Base-by-base conservation (phyloP, 2,888 invertebrate species). In the Polydrusus cervinus region DNA sequence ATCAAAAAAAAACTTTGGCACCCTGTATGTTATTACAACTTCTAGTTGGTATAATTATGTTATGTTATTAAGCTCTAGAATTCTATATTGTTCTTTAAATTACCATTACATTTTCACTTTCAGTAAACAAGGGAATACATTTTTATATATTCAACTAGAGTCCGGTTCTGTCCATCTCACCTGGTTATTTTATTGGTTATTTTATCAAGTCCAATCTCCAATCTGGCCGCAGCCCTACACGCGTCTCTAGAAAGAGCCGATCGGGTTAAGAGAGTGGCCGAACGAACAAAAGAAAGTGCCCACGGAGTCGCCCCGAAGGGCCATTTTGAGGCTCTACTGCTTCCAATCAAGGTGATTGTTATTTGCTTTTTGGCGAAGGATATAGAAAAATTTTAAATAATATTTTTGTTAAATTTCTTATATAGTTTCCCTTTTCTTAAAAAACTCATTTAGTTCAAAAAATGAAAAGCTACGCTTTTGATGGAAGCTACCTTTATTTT, bases 131-230 rank as follows among this genome's bases (percentile, higher is more conserved):
- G 25, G 25, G 25, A 25, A 5, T 3, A 25, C 25, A 25, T 25
- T 25, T 3, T 25, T 25, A 5, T 25, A 25, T 3, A 25, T 5
- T 3, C 3, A 8, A 8, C 1, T 34, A 47, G 9, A 47, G 70
- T 51, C 70, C 70, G 49, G 49, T 47, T 14, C 61, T 61, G 61
- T 61, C 16, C n/a, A 49, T 61, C 70, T 70, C 47, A 61, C 70
- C 70, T 70, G 38, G 16, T 20, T 16, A 71, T 71, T 67, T 65
- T 65, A 71, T 71, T 71, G 71, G 71, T 25, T 49, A 71, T 71
- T 71, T 47, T 71, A 71, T 71, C 71, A 47, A 53, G 38, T 57
- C 16, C 47, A 51, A 71, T 64, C 55, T 65, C 57, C 53, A 65
- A 65, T 65, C 65, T 65, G 65, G 65, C 34, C 38, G 34, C 47